Evolutionary conservation across 2,113 vertebrate genomes (phyloP).

Genomic region (Hypomesus transpacificus): DNA sequence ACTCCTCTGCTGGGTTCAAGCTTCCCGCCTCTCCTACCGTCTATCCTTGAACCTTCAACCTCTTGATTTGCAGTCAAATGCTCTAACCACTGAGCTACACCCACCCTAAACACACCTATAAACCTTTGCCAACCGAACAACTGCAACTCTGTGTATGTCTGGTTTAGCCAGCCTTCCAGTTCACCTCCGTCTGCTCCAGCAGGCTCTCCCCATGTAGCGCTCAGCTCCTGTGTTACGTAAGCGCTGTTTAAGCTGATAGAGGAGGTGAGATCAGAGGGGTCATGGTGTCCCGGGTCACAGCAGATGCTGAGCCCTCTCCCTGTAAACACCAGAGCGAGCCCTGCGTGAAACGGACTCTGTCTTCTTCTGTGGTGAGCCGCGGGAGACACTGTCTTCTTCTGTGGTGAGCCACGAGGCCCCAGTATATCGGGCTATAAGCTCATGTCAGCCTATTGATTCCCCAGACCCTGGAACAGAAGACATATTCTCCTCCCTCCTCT

Average conservation of each 20-base stretch:
- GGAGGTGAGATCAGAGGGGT: slow-evolving; percentile 50
- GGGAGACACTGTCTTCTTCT: slow-evolving; percentile 43
- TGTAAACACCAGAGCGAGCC: slow-evolving; percentile 1
- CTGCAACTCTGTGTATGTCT: background rate
- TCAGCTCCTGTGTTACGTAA: slow-evolving; percentile 49
- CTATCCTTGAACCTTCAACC: too few relatives aligned
- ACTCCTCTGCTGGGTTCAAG: too few relatives aligned
- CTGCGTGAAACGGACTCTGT: slow-evolving; percentile 49
- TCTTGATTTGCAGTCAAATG: too few relatives aligned
- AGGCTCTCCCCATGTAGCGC: slow-evolving; percentile 38
- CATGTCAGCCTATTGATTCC: slow-evolving; percentile 62
- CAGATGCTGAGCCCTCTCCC: slow-evolving; percentile 30
- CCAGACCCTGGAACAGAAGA: slow-evolving; percentile 54
- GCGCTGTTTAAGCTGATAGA: slow-evolving; percentile 49
- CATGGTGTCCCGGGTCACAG: slow-evolving; percentile 48
- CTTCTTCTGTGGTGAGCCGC: slow-evolving; percentile 26
- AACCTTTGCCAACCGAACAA: slow-evolving; percentile 10
- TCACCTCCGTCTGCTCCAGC: background rate
- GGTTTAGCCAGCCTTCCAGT: too few relatives aligned
- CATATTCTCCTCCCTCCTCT: slow-evolving; percentile 49
- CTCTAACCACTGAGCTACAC: too few relatives aligned
- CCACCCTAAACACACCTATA: background rate
- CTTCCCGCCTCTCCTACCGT: too few relatives aligned
- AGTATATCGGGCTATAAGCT: slow-evolving; percentile 52
- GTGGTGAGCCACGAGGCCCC: slow-evolving; percentile 28